These are phyloP conservation scores for human DNA, from an alignment of 2,113 vertebrate genomes.

Conservation along the genomic window DNA sequence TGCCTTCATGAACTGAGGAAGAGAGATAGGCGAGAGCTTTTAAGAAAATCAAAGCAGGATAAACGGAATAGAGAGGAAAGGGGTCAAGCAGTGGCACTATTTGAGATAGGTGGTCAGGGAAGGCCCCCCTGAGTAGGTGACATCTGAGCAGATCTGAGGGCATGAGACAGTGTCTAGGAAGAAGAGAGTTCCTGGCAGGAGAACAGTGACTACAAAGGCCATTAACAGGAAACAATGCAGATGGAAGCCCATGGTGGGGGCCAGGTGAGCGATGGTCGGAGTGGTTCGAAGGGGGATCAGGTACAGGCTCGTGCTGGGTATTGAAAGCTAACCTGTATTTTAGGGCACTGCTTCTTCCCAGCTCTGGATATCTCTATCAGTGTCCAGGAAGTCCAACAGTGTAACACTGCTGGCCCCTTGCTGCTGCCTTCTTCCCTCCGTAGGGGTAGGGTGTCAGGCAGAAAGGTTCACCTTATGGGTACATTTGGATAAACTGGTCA, in stretches of 20 bases:
- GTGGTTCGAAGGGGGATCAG: neutral
- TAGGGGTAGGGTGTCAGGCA: neutral
- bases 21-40: neutral
- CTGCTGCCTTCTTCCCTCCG: neutral
- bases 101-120: neutral
- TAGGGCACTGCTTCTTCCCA: neutral
- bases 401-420: neutral
- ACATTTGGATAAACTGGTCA: neutral
- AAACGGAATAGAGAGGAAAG: too few species aligned
- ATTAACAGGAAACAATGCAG: neutral
- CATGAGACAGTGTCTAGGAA: neutral
- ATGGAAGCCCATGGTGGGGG: neutral
- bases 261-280: neutral
- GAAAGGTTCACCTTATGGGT: neutral
- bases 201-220: neutral
- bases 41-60: neutral
- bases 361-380: neutral
- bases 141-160: neutral
- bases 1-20: neutral
- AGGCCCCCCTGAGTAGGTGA: neutral
- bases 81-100: neutral
- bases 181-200: neutral
- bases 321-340: neutral
- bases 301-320: neutral
- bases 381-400: neutral